Evolutionary conservation across 1,140 invertebrate species (phyloP), one percentile per base, ranked within the genome.

Genomic region (Drosophila oshimai): DNA sequence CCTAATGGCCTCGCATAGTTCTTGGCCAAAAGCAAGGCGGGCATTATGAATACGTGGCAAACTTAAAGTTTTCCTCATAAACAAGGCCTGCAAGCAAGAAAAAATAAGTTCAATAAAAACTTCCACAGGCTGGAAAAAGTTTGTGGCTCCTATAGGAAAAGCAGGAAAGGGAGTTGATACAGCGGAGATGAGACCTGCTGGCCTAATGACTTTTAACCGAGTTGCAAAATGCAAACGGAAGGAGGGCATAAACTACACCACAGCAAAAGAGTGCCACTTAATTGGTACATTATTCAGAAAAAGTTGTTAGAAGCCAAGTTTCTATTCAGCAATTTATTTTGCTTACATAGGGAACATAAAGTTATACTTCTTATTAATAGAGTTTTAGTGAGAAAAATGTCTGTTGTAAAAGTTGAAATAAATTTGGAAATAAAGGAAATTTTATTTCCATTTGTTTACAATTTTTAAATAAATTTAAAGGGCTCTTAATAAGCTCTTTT

Each of bases 121-220:
- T 83, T 86, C 33, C 51, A 54, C 42, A 45, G 58, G 78, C 34
- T 58, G 67, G n/a, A 54, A 81, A 83, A 81, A 81, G 74, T 81
- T 83, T 68, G 55, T 37, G 60, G 53, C 51, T 47, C 57, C 74
- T 41, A 24, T 34, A 26, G 54, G 67, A 22, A 24, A 13, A 10
- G 24, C 15, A 24, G n/a, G 0, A 33, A 3, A 13, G 2, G 12
- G 3, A n/a, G 5, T 12, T 9, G 28, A 10, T 10, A 13, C 20
- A 54, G 44, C 39, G 37, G 49, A 46, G 47, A 47, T 39, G 45
- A 41, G 29, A 54, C 33, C 57, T 65, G 24, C 74, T 74, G 70
- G 80, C 79, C 79, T 83, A 83, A 83, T 83, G 79, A 83, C 79
- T 86, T 83, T 84, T 84, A 83, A 61, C 79, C 79, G 46, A 84